Evolutionary conservation across 1,140 invertebrate genomes (phyloP), one percentile per base, ranked within the genome.

Genomic region (Oncopeltus fasciatus): DNA sequence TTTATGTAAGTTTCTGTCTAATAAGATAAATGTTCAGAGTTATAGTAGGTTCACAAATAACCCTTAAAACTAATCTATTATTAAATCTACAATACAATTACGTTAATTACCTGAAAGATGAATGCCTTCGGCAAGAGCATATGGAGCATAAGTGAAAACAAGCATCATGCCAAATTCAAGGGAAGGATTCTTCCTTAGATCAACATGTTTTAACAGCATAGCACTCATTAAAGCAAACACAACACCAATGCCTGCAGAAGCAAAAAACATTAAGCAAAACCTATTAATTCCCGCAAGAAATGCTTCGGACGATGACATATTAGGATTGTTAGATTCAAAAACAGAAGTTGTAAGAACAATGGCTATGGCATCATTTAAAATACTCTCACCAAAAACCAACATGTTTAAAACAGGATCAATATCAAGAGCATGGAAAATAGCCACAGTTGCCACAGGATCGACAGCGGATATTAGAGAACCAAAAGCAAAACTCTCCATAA

Each of bases 121-220:
- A 64, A 98, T 86, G 43, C 95, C 95, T 78, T 99, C 96, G 47
- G 96, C 95, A 43, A 99, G 74, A 14, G 94, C 94, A 77, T 99
- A 99, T 0, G 96, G 96, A 5, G 92, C 88, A 78, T 99, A 99
- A 16, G 95, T 95, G 70, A 99, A 98, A 14, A 98, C 91, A 20
- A 99, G 76, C 88, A 99, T 96, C 76, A 99, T 88, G 33, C 91
- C 95, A 80, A 99, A 95, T 76, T 99, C 96, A 43, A 99, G 76
- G 5, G 95, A 98, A 0, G 96, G 96, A 77, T 98, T 96, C 75
- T 96, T 96, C 43, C 95, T 79, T 16, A 99, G 78, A 77, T 99
- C 93, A 65, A 98, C 83, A 78, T 98, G 91, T 77, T 99, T 99
- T 26, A 98, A 78, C 33, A 97, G 76, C 28, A 98, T 74, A 33